Evolutionary conservation across 2,797 vertebrate genomes (phyloP), one percentile per base, ranked within the genome.

Genomic region (Anguilla marmorata): DNA sequence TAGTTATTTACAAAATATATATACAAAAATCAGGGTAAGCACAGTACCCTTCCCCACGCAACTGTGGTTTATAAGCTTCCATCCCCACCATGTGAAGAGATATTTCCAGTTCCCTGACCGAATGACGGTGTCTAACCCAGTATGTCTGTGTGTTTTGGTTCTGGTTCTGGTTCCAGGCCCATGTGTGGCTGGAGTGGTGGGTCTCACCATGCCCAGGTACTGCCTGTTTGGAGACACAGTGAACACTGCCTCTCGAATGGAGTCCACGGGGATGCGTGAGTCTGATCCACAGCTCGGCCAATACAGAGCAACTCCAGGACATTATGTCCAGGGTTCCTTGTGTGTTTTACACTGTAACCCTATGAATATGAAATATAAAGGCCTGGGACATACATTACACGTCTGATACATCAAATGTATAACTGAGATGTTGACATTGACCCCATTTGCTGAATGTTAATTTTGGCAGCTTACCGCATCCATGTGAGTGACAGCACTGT

Each of bases 401-500:
- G n/a, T 69, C 66, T 8, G 7, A 69, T 7, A 16, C 66, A 69
- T 27, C 63, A 69, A 9, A 60, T 45, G 2, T 66, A 41, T 66
- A 33, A 19, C n/a, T 7, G 4, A 24, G 12, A 16, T 52, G 9
- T 50, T 56, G 52, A 12, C 12, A n/a, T 84, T 6, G 48, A 21
- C 45, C 37, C 37, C 50, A 33, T 84, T 50, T 56, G 27, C 52
- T 69, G 66, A n/a, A 7, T 69, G n/a, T 69, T 69, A n/a, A 69
- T 76, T 76, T 76, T 41, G 30, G 5, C 91, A 97, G 96, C 95
- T 74, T 97, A 96, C 90, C 94, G 93, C 87, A 97, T 97, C 89
- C 96, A 96, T 24, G 89, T 96, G 91, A 96, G 95, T 91, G 93
- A 95, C 90, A 96, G 93, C 41, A 96, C 95, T 0, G 94, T 95